Evolutionary conservation across 2,113 vertebrate species (phyloP).

Genomic region (Ciconia stormi): DNA sequence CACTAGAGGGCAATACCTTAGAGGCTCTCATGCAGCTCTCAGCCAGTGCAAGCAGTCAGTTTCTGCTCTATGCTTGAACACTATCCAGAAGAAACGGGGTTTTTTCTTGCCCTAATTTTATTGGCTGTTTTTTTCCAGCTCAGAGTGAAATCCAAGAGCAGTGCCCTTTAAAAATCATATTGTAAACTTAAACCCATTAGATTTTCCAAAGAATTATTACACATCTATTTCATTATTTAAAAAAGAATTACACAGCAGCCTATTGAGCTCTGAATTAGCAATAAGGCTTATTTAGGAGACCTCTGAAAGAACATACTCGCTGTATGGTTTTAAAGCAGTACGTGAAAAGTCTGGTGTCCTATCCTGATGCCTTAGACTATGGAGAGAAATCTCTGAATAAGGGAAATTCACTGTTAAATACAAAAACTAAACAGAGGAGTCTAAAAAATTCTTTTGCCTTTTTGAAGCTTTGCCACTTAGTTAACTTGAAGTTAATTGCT

Average conservation of each 20-base stretch:
- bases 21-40: not conserved
- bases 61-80: not conserved
- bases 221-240: not conserved
- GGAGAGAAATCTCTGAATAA: not conserved
- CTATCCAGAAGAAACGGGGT: not conserved
- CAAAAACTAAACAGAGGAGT: not conserved
- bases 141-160: not conserved
- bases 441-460: not conserved
- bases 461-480: not conserved
- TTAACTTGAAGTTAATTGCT: not conserved
- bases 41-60: not conserved
- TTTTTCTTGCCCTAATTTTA: not conserved
- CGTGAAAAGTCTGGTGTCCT: not conserved
- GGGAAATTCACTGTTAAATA: not conserved
- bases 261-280: not conserved
- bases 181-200: not conserved
- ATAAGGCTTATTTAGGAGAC: not conserved
- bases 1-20: not conserved
- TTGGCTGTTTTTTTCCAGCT: not conserved
- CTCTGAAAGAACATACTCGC: not conserved
- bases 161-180: not conserved
- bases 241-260: not conserved
- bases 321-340: not conserved
- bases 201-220: not conserved
- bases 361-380: not conserved